phyloP scores from a whole-genome alignment of 2,888 invertebrate genomes.

The Thumatha senex region DNA sequence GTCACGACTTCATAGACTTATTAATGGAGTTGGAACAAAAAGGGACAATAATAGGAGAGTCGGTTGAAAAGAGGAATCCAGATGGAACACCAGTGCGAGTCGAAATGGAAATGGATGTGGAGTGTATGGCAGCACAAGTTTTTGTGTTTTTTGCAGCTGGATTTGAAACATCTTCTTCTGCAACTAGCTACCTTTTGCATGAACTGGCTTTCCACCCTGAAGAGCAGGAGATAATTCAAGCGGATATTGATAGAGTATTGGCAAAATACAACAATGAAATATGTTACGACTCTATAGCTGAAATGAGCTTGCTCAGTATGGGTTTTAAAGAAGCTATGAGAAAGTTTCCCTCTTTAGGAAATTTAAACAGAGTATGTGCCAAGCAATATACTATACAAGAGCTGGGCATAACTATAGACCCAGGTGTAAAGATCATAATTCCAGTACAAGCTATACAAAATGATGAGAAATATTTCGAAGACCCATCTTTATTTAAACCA shows the following conservation, averaged over 20 bases:
- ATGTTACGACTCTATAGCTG: slow-evolving; percentile 56
- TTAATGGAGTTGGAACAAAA: slow-evolving; percentile 49
- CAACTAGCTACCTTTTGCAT: slow-evolving; percentile 62
- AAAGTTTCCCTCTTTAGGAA: slow-evolving; percentile 55
- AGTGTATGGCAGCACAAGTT: slow-evolving; percentile 56
- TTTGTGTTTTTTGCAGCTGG: slow-evolving; percentile 70
- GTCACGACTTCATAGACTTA: slow-evolving; percentile 60
- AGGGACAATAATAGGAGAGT: slow-evolving; percentile 56
- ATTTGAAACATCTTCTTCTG: slow-evolving; percentile 72
- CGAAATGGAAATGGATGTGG: slow-evolving; percentile 51
- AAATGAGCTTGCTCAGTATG: slow-evolving; percentile 53
- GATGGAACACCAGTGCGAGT: slow-evolving; percentile 53
- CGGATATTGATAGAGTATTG: slow-evolving; percentile 61
- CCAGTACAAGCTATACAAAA: slow-evolving; percentile 61
- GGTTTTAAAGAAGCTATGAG: slow-evolving; percentile 60
- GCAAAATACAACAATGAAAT: slow-evolving; percentile 53
- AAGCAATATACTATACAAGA: slow-evolving; percentile 47
- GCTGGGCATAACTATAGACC: slow-evolving; percentile 52
- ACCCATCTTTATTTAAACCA: slow-evolving; percentile 52
- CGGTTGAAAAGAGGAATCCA: slow-evolving; percentile 47
- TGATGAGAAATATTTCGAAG: slow-evolving; percentile 58
- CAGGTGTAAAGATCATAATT: slow-evolving; percentile 57
- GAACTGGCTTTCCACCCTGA: slow-evolving; percentile 66
- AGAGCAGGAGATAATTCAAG: slow-evolving; percentile 56
- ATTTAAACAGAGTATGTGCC: slow-evolving; percentile 52